Evolutionary conservation across 2,113 vertebrate genomes (phyloP).

Genomic region (Conger conger): DNA sequence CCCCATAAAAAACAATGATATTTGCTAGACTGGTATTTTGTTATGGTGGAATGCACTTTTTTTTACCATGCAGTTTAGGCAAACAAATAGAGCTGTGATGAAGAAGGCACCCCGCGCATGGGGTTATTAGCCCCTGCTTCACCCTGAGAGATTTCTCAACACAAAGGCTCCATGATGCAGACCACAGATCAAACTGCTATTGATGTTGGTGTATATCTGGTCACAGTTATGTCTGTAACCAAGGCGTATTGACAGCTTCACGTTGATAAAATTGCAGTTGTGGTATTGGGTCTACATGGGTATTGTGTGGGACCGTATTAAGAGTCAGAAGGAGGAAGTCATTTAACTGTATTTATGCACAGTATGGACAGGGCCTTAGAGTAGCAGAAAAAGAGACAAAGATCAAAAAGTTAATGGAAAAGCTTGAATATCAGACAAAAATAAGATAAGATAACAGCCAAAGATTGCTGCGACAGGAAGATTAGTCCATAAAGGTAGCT

Average conservation of each 20-base stretch:
- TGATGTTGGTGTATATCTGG: too few relatives aligned
- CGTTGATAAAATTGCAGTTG: too few relatives aligned
- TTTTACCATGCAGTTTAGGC: neutral
- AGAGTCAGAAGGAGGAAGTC: neutral
- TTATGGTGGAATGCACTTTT: neutral
- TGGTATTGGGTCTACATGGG: too few relatives aligned
- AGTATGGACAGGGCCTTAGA: neutral
- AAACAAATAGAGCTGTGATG: neutral
- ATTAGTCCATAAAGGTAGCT: neutral
- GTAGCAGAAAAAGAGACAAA: neutral
- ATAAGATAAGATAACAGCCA: neutral
- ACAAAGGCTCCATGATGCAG: neutral
- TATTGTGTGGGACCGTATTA: too few relatives aligned
- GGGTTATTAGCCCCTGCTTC: neutral
- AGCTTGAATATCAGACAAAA: neutral
- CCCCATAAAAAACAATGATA: neutral
- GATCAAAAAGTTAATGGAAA: neutral
- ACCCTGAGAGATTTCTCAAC: neutral
- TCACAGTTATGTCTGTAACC: too few relatives aligned
- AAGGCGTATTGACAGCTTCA: too few relatives aligned
- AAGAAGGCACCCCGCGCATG: neutral
- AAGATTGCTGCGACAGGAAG: too few relatives aligned
- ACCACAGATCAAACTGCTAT: neutral
- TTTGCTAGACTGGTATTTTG: neutral
- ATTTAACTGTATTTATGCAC: neutral